Conservation (phyloP, 2,113 vertebrate genomes). For the Octodon degus region DNA sequence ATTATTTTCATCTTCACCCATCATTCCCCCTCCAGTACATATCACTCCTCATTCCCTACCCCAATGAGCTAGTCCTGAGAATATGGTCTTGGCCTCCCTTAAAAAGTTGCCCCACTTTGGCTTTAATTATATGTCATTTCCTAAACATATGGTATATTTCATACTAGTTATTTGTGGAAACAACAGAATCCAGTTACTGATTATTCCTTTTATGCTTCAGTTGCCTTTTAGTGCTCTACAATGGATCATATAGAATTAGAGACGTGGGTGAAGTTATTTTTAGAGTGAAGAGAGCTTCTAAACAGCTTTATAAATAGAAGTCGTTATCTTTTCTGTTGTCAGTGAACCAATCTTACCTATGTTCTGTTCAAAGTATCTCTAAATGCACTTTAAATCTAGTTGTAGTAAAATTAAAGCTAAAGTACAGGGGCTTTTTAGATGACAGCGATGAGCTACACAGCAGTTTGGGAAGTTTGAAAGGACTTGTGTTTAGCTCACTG, state of each 20-base stretch:
- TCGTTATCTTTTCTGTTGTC: background rate
- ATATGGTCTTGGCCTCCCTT: background rate
- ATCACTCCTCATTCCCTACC: no score
- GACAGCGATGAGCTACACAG: background rate
- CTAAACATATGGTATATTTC: slow-evolving; percentile 50
- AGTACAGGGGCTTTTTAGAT: background rate
- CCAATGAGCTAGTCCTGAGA: background rate
- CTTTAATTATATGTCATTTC: slow-evolving; percentile 64
- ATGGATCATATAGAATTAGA: background rate
- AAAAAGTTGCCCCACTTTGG: background rate
- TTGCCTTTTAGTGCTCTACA: background rate
- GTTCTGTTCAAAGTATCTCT: background rate
- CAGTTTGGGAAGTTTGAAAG: background rate
- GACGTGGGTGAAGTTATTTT: slow-evolving; percentile 11
- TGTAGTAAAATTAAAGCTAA: background rate
- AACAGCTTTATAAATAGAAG: background rate
- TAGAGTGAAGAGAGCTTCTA: background rate
- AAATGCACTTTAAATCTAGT: background rate
- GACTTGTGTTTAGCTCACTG: background rate
- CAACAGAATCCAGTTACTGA: background rate
- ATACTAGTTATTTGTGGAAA: slow-evolving; percentile 54
- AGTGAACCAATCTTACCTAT: background rate
- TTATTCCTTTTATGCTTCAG: background rate
- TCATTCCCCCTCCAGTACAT: background rate
- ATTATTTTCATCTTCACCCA: background rate